Percentiles rank a stretch among this genome's conserved stretches.
Evolutionary conservation across 1,140 invertebrate species (phyloP).

Genomic region (Scylla paramamosain): DNA sequence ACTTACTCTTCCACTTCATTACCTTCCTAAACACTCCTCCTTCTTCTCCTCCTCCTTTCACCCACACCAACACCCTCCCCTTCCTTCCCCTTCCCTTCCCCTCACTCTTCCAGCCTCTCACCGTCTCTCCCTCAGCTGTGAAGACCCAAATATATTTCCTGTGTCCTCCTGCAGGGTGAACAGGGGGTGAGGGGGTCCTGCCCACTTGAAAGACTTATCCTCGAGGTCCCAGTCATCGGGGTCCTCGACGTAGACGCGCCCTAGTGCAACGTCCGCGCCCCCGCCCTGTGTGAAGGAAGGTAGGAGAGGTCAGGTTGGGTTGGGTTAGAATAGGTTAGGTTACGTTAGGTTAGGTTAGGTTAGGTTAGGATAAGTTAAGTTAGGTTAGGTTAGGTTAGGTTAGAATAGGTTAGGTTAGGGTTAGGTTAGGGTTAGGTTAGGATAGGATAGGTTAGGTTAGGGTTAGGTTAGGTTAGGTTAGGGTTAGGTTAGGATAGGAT

Average conservation of each 20-base stretch:
- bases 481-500: too few relatives aligned
- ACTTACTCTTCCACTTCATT: not conserved
- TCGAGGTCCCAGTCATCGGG: constrained; percentile 44
- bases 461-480: too few relatives aligned
- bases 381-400: too few relatives aligned
- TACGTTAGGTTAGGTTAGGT: not conserved
- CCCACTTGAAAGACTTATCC: constrained; percentile 44
- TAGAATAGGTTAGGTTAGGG: too few relatives aligned
- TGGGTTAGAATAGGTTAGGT: not conserved
- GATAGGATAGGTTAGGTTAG: too few relatives aligned
- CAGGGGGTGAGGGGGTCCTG: constrained; percentile 25
- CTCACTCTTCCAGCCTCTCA: not conserved
- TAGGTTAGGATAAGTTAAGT: too few relatives aligned
- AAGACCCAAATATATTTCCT: constrained; percentile 42
- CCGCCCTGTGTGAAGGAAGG: not conserved
- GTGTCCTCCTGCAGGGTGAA: constrained; percentile 35
- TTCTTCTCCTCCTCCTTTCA: not conserved
- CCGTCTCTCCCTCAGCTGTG: constrained; percentile 43
- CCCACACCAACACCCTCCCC: not conserved
- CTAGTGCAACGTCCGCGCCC: constrained; percentile 22
- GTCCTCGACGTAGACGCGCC: constrained; percentile 59
- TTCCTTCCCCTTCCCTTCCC: not conserved
- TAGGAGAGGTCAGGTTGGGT: not conserved
- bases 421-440: too few relatives aligned
- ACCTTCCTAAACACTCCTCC: not conserved